Percentiles rank a stretch among this genome's conserved stretches.
These are phyloP conservation scores for Cyphotilapia sp. DNA, from an alignment of 2,113 vertebrate genomes.

Conservation along the genomic window DNA sequence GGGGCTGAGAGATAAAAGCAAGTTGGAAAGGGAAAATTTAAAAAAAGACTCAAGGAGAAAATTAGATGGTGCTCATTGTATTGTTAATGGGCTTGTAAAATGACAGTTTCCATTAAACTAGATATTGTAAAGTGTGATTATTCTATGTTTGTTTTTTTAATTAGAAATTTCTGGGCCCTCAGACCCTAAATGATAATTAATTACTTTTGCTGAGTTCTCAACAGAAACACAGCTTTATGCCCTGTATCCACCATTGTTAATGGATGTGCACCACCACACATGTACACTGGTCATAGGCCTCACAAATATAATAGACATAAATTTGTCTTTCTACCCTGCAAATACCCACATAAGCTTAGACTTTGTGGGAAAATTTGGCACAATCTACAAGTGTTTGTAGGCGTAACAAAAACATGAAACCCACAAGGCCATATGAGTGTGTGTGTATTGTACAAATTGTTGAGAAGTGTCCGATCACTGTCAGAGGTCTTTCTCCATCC, in stretches of 20 bases:
- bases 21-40: background rate
- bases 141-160: background rate
- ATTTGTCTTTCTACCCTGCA: background rate
- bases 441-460: background rate
- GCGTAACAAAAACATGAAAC: background rate
- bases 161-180: background rate
- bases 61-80: background rate
- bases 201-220: background rate
- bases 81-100: background rate
- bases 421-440: background rate
- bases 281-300: background rate
- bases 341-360: background rate
- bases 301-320: background rate
- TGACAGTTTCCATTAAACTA: background rate
- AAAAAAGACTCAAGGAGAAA: background rate
- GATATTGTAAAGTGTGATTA: background rate
- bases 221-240: background rate
- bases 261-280: background rate
- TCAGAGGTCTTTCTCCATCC: background rate
- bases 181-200: background rate
- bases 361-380: background rate
- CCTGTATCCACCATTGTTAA: background rate
- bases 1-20: background rate
- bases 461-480: conserved; percentile 1
- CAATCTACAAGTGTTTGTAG: background rate